These are phyloP conservation scores for Dione juno DNA, from an alignment of 2,888 invertebrate genomes.

Conservation along the genomic window DNA sequence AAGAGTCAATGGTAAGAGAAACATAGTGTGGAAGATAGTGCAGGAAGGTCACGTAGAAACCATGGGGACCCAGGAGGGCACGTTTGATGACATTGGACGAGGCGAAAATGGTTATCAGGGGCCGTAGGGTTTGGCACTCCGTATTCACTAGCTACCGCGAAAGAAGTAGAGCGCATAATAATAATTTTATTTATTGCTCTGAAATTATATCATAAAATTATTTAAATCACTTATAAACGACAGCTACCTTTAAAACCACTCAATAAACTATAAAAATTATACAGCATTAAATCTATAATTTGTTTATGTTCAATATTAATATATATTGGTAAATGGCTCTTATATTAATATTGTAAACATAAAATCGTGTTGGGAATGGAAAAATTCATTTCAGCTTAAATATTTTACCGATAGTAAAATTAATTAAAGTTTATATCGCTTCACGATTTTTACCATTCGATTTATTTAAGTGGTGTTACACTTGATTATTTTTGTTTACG, in stretches of 20 bases:
- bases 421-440: constrained; percentile 21
- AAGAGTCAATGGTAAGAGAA: too few relatives aligned
- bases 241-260: neutral
- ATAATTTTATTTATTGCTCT: too few relatives aligned
- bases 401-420: constrained; percentile 24
- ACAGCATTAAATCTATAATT: constrained; percentile 7
- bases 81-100: too few relatives aligned
- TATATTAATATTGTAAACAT: constrained; percentile 24
- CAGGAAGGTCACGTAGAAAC: too few relatives aligned
- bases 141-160: too few relatives aligned
- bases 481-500: constrained; percentile 5
- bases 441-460: constrained; percentile 10
- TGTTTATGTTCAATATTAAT: constrained; percentile 9
- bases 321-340: constrained; percentile 15
- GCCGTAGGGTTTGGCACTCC: too few relatives aligned
- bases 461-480: constrained; percentile 19
- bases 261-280: neutral
- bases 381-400: constrained; percentile 21
- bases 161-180: too few relatives aligned
- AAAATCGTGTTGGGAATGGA: constrained; percentile 17
- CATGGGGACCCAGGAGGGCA: too few relatives aligned
- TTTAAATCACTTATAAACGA: neutral
- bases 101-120: too few relatives aligned
- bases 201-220: neutral
- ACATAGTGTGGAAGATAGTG: too few relatives aligned